Evolutionary conservation across 1,140 invertebrate genomes (phyloP).

Genomic region (Bombus breviceps): DNA sequence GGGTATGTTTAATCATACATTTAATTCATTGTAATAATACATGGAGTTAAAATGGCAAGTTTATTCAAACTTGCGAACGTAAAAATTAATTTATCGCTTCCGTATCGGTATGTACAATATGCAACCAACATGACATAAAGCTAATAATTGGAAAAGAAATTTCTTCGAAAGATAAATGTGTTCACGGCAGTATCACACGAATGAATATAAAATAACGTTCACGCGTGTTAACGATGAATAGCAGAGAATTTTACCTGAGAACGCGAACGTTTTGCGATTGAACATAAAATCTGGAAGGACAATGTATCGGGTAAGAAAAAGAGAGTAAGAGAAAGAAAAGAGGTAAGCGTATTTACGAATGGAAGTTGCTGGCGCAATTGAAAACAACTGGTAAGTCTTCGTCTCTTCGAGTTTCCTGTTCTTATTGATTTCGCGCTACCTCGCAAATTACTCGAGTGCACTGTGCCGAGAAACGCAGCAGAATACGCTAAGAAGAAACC

Average conservation of each 20-base stretch:
- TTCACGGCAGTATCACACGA: background rate
- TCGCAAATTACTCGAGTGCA: constrained; percentile 41
- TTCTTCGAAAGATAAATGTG: background rate
- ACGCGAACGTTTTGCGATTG: background rate
- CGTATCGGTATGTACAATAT: too few relatives aligned
- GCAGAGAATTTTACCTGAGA: background rate
- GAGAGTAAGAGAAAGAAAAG: background rate
- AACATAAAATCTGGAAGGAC: constrained; percentile 1
- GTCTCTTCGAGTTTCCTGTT: constrained; percentile 27
- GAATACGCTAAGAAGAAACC: constrained; percentile 39
- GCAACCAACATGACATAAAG: background rate
- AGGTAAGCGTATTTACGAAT: background rate
- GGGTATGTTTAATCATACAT: background rate
- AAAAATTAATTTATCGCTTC: too few relatives aligned
- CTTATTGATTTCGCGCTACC: constrained; percentile 41
- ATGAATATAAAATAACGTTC: background rate
- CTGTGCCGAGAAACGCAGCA: constrained; percentile 6
- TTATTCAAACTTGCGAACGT: too few relatives aligned
- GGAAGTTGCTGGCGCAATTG: constrained; percentile 20
- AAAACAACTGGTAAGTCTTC: constrained; percentile 36
- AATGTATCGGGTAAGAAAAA: background rate
- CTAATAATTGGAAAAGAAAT: background rate
- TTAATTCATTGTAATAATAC: background rate
- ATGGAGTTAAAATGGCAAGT: too few relatives aligned
- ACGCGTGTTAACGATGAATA: background rate